These are phyloP conservation scores for Sinonovacula constricta DNA, from an alignment of 1,140 invertebrate genomes.

Conservation along the genomic window DNA sequence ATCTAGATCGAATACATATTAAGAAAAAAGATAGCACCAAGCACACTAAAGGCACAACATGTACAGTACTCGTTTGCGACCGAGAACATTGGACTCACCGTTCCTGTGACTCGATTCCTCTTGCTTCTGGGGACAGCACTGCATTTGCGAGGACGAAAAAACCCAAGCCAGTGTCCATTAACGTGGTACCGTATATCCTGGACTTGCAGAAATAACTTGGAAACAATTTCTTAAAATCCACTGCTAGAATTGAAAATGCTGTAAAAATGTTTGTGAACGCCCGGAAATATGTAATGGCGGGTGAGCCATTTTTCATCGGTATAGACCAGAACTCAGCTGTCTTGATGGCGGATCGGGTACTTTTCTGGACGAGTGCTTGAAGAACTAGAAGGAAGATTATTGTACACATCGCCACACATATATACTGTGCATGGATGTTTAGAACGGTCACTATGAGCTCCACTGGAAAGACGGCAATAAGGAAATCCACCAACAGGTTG, in stretches of 20 bases:
- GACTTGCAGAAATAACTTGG: slow-evolving; percentile 37
- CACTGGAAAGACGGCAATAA: slow-evolving; percentile 7
- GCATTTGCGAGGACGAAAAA: slow-evolving; percentile 32
- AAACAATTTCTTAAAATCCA: slow-evolving; percentile 29
- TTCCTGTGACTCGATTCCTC: slow-evolving; percentile 5
- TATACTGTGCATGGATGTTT: slow-evolving; percentile 6
- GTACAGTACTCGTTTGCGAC: too few species aligned
- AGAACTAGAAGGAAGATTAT: not conserved
- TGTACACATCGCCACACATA: not conserved
- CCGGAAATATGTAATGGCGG: slow-evolving; percentile 11
- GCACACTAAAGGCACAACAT: too few species aligned
- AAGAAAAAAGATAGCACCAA: too few species aligned
- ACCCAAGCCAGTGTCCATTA: slow-evolving; percentile 45
- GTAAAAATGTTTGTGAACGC: slow-evolving; percentile 38
- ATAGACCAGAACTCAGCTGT: not conserved
- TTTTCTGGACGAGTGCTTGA: not conserved
- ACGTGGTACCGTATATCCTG: slow-evolving; percentile 14
- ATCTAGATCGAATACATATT: too few species aligned
- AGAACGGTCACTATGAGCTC: slow-evolving; percentile 32
- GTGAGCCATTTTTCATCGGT: not conserved
- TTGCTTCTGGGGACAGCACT: slow-evolving; percentile 23
- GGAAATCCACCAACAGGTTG: slow-evolving; percentile 10
- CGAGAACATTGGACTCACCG: too few species aligned
- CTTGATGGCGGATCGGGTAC: not conserved
- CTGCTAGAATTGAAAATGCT: slow-evolving; percentile 33